Evolutionary conservation across 2,888 invertebrate species (phyloP).

Genomic region (Lapara coniferarum): DNA sequence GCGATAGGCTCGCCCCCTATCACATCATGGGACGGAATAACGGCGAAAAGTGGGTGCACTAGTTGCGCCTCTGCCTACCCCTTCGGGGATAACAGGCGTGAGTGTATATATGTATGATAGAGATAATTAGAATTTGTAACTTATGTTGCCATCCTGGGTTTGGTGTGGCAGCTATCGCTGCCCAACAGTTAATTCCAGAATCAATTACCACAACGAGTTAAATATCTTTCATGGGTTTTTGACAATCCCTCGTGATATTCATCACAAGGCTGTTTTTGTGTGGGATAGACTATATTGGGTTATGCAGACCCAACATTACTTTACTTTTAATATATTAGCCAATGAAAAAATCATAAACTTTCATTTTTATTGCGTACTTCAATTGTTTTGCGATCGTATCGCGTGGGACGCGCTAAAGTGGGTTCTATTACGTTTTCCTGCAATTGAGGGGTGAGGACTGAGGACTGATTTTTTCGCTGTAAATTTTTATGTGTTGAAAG

Average conservation of each 20-base stretch:
- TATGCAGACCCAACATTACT: slow-evolving; percentile 11
- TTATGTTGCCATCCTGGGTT: no score
- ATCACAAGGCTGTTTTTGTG: no score
- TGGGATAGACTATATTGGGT: neutral
- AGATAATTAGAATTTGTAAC: no score
- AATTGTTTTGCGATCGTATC: slow-evolving; percentile 18
- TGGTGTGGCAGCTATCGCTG: no score
- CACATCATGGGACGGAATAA: no score
- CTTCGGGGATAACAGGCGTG: no score
- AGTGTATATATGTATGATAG: no score
- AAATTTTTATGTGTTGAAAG: neutral
- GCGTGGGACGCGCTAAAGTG: slow-evolving; percentile 14
- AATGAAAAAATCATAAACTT: slow-evolving; percentile 46
- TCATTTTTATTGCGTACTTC: slow-evolving; percentile 46
- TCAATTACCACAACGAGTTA: no score
- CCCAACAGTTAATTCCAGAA: no score
- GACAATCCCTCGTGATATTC: neutral
- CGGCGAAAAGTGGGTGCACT: no score
- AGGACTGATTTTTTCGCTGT: neutral
- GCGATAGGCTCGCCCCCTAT: no score
- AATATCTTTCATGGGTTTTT: neutral
- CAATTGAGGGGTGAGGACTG: neutral
- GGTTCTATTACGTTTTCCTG: slow-evolving; percentile 5
- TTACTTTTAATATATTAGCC: slow-evolving; percentile 28
- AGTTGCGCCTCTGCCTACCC: no score